Percentiles rank a stretch among this genome's conserved stretches.
These are phyloP conservation scores for Thumatha senex DNA, from an alignment of 2,888 invertebrate species.

Conservation along the genomic window DNA sequence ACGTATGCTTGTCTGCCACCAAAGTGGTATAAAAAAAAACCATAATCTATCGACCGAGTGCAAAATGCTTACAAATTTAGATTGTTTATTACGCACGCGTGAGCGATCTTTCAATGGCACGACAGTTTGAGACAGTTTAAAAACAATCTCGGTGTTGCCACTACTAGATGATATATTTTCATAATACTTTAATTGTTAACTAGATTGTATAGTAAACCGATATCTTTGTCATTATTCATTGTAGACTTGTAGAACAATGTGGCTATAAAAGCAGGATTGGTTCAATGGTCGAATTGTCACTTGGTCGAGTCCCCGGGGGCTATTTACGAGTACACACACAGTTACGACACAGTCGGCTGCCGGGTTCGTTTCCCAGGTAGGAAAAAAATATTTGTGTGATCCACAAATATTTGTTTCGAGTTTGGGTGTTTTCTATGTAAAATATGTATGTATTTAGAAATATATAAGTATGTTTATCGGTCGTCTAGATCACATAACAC, in stretches of 20 bases:
- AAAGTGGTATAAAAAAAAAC: too few species aligned
- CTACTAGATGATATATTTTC: constrained; percentile 2
- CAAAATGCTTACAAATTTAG: constrained; percentile 1
- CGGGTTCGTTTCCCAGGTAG: too few species aligned
- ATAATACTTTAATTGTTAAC: constrained; percentile 5
- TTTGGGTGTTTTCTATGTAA: too few species aligned
- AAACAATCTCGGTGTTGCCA: constrained; percentile 6
- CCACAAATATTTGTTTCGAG: too few species aligned
- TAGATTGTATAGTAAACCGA: constrained; percentile 1
- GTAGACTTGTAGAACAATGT: not conserved
- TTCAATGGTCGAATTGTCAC: not conserved
- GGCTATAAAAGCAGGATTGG: not conserved
- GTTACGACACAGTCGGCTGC: too few species aligned
- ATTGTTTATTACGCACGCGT: constrained; percentile 9
- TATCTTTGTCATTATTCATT: not conserved
- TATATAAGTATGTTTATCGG: too few species aligned
- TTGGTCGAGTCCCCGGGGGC: not conserved
- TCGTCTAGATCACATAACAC: too few species aligned
- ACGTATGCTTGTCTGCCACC: too few species aligned
- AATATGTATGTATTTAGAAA: too few species aligned
- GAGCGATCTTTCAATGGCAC: constrained; percentile 18
- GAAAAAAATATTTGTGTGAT: too few species aligned
- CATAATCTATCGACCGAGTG: not conserved
- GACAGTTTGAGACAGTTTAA: not conserved
- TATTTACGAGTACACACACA: not conserved